Evolutionary conservation across 2,113 vertebrate genomes (phyloP).

Genomic region (Ophthalmolycus amberensis): DNA sequence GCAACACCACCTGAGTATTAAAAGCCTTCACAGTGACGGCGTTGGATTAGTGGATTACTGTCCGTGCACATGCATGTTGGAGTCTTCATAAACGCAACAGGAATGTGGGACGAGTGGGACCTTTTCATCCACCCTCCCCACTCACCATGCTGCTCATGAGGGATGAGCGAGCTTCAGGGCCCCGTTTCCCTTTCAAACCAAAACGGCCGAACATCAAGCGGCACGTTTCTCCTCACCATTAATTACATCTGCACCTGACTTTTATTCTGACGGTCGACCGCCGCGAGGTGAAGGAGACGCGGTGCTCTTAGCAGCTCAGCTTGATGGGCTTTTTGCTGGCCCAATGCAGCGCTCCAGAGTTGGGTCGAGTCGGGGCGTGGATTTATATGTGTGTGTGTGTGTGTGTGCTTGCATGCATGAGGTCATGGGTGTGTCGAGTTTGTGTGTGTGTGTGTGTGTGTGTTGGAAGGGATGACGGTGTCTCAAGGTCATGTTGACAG

Average conservation of each 20-base stretch:
- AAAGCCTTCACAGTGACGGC: background rate
- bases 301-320: slow-evolving; percentile 6
- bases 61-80: slow-evolving; percentile 16
- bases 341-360: slow-evolving; percentile 15
- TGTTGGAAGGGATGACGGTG: slow-evolving; percentile 43
- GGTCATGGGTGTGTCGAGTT: slow-evolving; percentile 67
- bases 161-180: slow-evolving; percentile 23
- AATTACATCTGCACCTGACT: slow-evolving; percentile 9
- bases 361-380: slow-evolving; percentile 40
- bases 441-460: slow-evolving; percentile 43
- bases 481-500: slow-evolving; percentile 79
- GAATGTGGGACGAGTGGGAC: slow-evolving; percentile 32
- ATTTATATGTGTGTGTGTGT: slow-evolving; percentile 33
- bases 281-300: slow-evolving; percentile 6
- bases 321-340: slow-evolving; percentile 38
- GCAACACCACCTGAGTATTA: background rate
- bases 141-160: background rate
- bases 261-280: slow-evolving; percentile 32
- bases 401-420: slow-evolving; percentile 50
- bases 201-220: background rate
- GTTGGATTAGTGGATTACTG: background rate
- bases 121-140: slow-evolving; percentile 9
- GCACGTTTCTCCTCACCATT: background rate
- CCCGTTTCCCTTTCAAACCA: slow-evolving; percentile 1
- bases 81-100: slow-evolving; percentile 1